These are phyloP conservation scores for Drosophila suzukii DNA, from an alignment of 1,140 invertebrate species.

Conservation along the genomic window DNA sequence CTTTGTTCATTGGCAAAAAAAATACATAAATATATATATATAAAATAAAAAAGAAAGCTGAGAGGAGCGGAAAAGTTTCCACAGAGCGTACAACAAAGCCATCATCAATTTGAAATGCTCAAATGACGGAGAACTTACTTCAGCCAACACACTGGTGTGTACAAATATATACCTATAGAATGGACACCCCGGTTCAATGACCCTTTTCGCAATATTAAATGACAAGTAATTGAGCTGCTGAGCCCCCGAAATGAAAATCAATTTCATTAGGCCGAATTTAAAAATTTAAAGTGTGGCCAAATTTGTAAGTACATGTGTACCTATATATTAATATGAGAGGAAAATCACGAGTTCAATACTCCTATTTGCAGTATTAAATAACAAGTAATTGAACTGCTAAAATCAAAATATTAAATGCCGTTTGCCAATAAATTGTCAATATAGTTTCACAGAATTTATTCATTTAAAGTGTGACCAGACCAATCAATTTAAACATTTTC, in stretches of 20 bases:
- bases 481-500: too few species aligned
- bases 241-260: not conserved
- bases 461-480: too few species aligned
- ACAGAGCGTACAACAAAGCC: slow-evolving; percentile 32
- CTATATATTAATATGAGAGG: too few species aligned
- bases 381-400: too few species aligned
- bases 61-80: slow-evolving; percentile 21
- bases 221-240: not conserved
- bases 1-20: slow-evolving; percentile 23
- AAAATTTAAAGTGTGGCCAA: too few species aligned
- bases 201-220: slow-evolving; percentile 2
- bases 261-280: too few species aligned
- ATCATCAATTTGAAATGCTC: slow-evolving; percentile 47
- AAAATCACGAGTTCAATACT: too few species aligned
- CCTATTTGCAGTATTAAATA: too few species aligned
- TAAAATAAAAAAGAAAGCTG: slow-evolving; percentile 6
- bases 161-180: not conserved
- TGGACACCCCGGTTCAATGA: slow-evolving; percentile 8
- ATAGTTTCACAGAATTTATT: too few species aligned
- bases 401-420: too few species aligned
- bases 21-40: not conserved
- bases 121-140: slow-evolving; percentile 29
- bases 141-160: not conserved
- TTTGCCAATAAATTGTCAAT: too few species aligned
- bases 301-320: too few species aligned